Conservation (phyloP, 2,113 vertebrate genomes). For the Aythya baeri region DNA sequence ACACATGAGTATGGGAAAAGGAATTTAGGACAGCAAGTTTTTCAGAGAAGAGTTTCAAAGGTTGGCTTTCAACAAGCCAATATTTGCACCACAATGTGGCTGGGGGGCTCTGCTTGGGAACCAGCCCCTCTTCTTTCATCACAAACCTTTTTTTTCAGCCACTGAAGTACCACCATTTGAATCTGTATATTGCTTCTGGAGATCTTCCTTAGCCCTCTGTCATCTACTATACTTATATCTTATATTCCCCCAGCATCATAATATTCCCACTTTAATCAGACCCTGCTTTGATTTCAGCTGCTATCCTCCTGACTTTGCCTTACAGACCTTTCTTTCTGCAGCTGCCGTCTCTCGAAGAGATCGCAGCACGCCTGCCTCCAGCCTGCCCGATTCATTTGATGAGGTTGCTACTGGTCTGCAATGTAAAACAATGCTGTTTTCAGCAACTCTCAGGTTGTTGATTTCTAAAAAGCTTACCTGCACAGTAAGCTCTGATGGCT, state of each 20-base stretch:
- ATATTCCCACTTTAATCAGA: not conserved
- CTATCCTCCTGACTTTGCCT: not conserved
- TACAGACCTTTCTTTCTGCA: not conserved
- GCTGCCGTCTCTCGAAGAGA: not conserved
- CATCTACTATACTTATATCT: not conserved
- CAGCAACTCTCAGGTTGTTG: not conserved
- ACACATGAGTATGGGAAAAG: not conserved
- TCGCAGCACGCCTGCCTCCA: not conserved
- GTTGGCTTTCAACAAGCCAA: not conserved
- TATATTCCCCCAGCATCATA: not conserved
- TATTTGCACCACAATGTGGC: not conserved
- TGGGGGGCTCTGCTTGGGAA: not conserved
- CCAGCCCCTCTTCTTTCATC: not conserved
- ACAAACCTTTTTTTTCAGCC: not conserved
- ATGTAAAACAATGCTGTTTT: not conserved
- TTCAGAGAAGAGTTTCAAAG: not conserved
- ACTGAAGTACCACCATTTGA: not conserved
- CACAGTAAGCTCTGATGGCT: not conserved
- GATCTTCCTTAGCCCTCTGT: not conserved
- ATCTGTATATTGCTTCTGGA: not conserved
- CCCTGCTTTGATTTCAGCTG: not conserved
- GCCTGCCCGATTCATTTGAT: not conserved
- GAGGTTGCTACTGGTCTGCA: not conserved
- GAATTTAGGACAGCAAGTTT: not conserved
- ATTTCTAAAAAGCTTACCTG: not conserved